Percentiles rank a stretch among this genome's conserved stretches.
These are phyloP conservation scores for Poeciliopsis presidionis DNA, from an alignment of 2,797 vertebrate species.

Conservation along the genomic window DNA sequence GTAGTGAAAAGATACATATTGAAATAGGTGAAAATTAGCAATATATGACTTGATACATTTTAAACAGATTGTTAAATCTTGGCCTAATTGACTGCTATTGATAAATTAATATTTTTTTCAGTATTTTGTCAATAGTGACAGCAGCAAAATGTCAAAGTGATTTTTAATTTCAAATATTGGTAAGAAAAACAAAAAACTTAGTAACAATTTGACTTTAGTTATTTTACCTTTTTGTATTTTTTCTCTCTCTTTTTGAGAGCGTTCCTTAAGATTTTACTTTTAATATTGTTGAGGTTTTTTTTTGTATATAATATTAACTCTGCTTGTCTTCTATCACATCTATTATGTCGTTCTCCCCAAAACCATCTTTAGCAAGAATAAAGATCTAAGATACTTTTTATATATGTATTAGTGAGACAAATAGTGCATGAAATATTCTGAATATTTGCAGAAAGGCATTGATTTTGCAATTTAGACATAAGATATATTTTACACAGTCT, in stretches of 20 bases:
- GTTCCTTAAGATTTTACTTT: neutral
- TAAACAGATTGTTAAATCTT: neutral
- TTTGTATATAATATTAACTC: neutral
- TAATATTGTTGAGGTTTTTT: neutral
- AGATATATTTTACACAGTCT: constrained; percentile 31
- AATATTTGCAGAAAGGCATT: constrained; percentile 26
- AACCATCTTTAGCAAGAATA: neutral
- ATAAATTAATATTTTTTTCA: neutral
- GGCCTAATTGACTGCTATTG: neutral
- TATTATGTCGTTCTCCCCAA: neutral
- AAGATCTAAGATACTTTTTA: neutral
- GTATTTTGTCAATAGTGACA: neutral
- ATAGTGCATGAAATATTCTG: constrained; percentile 3
- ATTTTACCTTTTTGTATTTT: neutral
- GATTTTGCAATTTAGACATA: constrained; percentile 28
- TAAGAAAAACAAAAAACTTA: neutral
- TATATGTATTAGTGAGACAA: neutral
- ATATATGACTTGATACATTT: neutral
- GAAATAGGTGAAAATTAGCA: neutral
- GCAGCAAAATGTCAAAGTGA: neutral
- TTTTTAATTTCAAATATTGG: neutral
- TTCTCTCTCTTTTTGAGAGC: neutral
- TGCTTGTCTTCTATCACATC: neutral
- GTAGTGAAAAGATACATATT: neutral
- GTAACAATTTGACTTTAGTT: neutral